A percentile compares a stretch with the other conserved stretches of the same genome.
Conservation (phyloP, 2,113 vertebrate species). For the Pollimyrus isidori region DNA sequence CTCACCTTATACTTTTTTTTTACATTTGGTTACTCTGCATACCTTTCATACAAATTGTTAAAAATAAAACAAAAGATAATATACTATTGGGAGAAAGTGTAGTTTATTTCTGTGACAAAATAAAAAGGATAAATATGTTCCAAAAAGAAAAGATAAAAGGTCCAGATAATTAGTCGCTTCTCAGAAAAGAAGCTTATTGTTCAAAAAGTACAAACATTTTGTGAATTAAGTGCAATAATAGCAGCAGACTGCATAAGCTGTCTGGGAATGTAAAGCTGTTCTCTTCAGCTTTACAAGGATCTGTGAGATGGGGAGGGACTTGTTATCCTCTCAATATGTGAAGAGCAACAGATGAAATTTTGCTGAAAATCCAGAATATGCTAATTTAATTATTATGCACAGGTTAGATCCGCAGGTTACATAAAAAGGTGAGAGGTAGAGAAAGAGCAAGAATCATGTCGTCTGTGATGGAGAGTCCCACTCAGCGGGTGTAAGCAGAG, state of each 20-base stretch:
- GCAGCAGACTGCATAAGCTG: background rate
- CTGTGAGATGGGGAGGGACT: background rate
- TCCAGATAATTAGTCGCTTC: background rate
- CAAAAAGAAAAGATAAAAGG: background rate
- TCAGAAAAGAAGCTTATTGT: background rate
- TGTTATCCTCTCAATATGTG: background rate
- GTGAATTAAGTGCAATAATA: background rate
- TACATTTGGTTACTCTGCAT: background rate
- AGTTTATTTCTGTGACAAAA: background rate
- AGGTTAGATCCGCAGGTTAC: background rate
- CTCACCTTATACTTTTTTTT: background rate
- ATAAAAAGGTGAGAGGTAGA: background rate
- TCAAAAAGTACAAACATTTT: background rate
- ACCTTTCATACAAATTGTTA: background rate
- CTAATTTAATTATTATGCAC: background rate
- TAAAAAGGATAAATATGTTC: background rate
- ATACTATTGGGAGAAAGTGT: background rate
- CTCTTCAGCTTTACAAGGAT: background rate
- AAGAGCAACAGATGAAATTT: background rate
- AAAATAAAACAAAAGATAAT: background rate
- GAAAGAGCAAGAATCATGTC: no score
- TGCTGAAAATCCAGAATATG: background rate
- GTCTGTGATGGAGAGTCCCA: no score
- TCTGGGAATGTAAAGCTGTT: background rate
- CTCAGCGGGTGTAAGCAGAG: no score